Percentiles rank a stretch among this genome's conserved stretches.
Conservation (phyloP, 1,140 invertebrate genomes). For the Leguminivora glycinivorella region DNA sequence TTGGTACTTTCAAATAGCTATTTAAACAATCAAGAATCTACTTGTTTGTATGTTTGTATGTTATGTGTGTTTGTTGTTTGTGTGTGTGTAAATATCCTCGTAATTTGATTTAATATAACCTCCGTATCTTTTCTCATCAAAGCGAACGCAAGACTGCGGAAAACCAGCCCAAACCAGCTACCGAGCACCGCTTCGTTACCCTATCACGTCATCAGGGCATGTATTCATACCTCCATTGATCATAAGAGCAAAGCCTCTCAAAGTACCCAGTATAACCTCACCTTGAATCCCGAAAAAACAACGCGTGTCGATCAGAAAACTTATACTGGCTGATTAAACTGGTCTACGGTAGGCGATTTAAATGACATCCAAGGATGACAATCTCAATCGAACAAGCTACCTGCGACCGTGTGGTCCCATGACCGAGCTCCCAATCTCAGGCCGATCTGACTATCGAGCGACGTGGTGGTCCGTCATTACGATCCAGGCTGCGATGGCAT, state of each 20-base stretch:
- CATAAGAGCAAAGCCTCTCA: neutral
- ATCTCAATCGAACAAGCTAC: slow-evolving; percentile 76
- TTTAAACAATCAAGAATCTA: too few species aligned
- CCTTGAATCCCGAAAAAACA: neutral
- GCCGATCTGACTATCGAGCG: slow-evolving; percentile 63
- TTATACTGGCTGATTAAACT: neutral
- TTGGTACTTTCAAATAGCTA: too few species aligned
- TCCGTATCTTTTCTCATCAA: neutral
- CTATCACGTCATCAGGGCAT: slow-evolving; percentile 59
- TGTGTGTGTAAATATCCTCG: neutral
- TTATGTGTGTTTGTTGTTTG: too few species aligned
- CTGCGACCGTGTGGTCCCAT: slow-evolving; percentile 73
- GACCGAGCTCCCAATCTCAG: slow-evolving; percentile 68
- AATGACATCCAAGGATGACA: slow-evolving; percentile 55
- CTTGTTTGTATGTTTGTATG: too few species aligned
- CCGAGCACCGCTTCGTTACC: slow-evolving; percentile 63
- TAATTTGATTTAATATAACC: neutral
- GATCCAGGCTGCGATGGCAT: slow-evolving; percentile 59
- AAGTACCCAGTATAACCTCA: neutral
- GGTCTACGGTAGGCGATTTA: neutral
- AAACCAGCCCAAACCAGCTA: slow-evolving; percentile 54
- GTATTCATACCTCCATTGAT: neutral
- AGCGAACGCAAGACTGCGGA: slow-evolving; percentile 35
- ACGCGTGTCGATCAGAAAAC: neutral
- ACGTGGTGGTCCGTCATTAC: slow-evolving; percentile 62